These are phyloP conservation scores for Mionectes olivaceus DNA, from an alignment of 2,797 vertebrate species.

Conservation along the genomic window DNA sequence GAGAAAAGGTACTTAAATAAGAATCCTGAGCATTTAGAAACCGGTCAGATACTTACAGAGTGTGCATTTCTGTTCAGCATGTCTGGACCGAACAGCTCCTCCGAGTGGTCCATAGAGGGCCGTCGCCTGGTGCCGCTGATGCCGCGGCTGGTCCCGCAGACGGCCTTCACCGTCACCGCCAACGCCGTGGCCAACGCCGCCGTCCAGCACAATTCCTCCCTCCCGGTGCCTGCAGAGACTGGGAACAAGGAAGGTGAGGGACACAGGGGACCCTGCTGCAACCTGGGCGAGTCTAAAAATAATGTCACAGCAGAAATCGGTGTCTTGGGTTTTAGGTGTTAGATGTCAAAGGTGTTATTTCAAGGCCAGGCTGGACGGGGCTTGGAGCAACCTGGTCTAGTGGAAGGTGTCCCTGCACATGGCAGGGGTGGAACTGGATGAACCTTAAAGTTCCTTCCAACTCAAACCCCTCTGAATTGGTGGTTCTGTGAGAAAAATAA, in stretches of 20 bases:
- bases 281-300: background rate
- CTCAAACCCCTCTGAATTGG: background rate
- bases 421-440: background rate
- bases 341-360: background rate
- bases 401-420: background rate
- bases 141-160: conserved; percentile 96
- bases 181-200: conserved; percentile 94
- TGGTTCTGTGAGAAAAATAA: background rate
- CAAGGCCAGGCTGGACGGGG: fast-evolving
- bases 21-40: background rate
- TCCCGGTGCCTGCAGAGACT: conserved; percentile 92
- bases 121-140: conserved; percentile 95
- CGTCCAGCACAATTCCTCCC: conserved; percentile 91
- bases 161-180: conserved; percentile 94
- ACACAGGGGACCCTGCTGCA: background rate
- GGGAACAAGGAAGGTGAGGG: conserved; percentile 96
- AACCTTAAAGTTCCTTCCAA: background rate
- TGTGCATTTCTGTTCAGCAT: conserved; percentile 82
- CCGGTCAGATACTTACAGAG: background rate
- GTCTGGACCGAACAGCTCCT: conserved; percentile 98
- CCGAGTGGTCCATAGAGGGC: conserved; percentile 97
- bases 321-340: background rate
- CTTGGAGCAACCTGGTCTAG: background rate
- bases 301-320: fast-evolving
- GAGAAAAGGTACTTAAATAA: background rate